Evolutionary conservation across 2,888 invertebrate genomes (phyloP).

Genomic region (Alloplasta piceator): DNA sequence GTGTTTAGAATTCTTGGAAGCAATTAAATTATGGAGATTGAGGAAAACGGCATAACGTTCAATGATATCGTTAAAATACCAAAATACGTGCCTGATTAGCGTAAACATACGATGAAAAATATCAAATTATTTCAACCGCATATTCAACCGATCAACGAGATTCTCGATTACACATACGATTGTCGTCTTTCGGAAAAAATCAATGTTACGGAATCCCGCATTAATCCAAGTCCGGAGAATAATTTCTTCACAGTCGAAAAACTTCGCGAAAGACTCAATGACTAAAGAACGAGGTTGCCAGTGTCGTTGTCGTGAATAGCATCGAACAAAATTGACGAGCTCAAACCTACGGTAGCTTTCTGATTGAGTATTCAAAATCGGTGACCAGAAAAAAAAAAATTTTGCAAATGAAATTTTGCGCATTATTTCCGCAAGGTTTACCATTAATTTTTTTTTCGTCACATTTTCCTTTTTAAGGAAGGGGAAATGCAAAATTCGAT

Average conservation of each 20-base stretch:
- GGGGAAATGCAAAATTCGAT: neutral
- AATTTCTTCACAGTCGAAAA: slow-evolving; percentile 85
- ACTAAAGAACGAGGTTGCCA: slow-evolving; percentile 87
- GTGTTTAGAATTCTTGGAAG: slow-evolving; percentile 72
- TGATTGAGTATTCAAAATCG: slow-evolving; percentile 85
- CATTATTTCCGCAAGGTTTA: too few relatives aligned
- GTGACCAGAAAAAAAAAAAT: too few relatives aligned
- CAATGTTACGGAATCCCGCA: slow-evolving; percentile 81
- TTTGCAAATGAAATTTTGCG: too few relatives aligned
- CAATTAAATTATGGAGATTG: slow-evolving; percentile 88
- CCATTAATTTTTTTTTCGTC: too few relatives aligned
- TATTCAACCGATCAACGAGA: slow-evolving; percentile 86
- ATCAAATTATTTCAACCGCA: slow-evolving; percentile 85
- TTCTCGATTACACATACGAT: slow-evolving; percentile 86
- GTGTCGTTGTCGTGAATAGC: slow-evolving; percentile 88
- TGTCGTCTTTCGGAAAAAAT: slow-evolving; percentile 87
- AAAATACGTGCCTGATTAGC: slow-evolving; percentile 89
- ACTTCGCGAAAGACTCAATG: slow-evolving; percentile 87
- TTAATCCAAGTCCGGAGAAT: slow-evolving; percentile 72
- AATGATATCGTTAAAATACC: too few relatives aligned
- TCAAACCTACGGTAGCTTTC: slow-evolving; percentile 79
- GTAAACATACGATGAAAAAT: slow-evolving; percentile 87
- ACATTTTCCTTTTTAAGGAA: too few relatives aligned
- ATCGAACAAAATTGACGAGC: slow-evolving; percentile 84
- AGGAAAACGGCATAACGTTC: too few relatives aligned